Conservation (phyloP, 2,888 invertebrate species). For the Molorchus minor region DNA sequence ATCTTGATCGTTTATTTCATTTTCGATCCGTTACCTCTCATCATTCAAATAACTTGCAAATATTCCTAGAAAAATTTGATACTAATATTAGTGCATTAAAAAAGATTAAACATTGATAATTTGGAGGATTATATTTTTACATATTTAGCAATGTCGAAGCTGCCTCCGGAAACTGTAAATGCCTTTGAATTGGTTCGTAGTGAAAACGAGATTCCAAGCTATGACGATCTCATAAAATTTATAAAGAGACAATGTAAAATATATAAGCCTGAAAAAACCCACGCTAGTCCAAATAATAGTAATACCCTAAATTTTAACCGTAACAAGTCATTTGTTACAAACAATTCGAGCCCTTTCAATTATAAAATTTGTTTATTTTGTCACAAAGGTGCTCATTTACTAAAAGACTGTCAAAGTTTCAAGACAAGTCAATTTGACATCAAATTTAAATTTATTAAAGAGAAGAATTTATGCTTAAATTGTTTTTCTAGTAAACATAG, state of each 20-base stretch:
- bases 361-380: background rate
- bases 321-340: background rate
- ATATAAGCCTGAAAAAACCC: background rate
- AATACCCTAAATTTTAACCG: background rate
- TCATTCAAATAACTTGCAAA: background rate
- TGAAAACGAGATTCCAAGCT: background rate
- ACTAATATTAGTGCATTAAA: slow-evolving; percentile 1
- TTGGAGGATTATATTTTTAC: background rate
- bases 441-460: slow-evolving; percentile 3
- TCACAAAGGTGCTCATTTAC: background rate
- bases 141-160: slow-evolving; percentile 1
- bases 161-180: background rate
- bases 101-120: background rate
- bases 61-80: slow-evolving; percentile 2
- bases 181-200: background rate
- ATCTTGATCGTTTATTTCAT: background rate
- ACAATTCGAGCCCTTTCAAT: background rate
- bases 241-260: slow-evolving; percentile 2
- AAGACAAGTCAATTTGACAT: background rate
- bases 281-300: background rate
- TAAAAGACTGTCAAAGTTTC: background rate
- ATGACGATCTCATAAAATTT: background rate
- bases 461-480: slow-evolving; percentile 1
- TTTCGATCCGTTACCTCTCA: background rate
- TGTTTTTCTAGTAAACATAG: slow-evolving; percentile 10